Evolutionary conservation across 2,888 invertebrate genomes (phyloP).

Genomic region (Ophioninae sp.): DNA sequence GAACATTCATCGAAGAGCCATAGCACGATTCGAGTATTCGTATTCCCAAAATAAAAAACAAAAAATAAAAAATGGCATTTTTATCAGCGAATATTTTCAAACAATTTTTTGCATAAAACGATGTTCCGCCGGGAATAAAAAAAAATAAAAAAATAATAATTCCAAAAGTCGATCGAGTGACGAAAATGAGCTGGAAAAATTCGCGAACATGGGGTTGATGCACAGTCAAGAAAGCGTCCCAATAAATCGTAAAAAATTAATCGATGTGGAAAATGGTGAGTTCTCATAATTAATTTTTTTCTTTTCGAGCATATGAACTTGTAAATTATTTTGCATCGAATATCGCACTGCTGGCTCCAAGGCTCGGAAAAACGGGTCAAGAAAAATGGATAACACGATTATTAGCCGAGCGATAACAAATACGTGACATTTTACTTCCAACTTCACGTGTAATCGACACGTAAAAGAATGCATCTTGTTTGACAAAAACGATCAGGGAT

Average conservation of each 20-base stretch:
- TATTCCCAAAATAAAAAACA: background rate
- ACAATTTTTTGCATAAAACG: background rate
- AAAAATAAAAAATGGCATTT: background rate
- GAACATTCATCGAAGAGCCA: constrained; percentile 28
- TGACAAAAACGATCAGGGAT: background rate
- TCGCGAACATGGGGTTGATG: constrained; percentile 52
- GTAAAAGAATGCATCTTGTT: background rate
- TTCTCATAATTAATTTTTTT: background rate
- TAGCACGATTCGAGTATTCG: background rate
- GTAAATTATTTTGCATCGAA: background rate
- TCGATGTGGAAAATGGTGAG: constrained; percentile 52
- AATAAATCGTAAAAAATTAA: constrained; percentile 34
- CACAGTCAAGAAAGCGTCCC: constrained; percentile 2
- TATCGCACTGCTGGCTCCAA: background rate
- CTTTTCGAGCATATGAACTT: background rate
- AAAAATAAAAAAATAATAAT: constrained; percentile 6
- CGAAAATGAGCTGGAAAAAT: constrained; percentile 41
- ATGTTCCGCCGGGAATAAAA: background rate
- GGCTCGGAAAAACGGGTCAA: background rate
- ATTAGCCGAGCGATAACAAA: background rate
- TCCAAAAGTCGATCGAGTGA: background rate
- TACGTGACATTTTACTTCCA: background rate
- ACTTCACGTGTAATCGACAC: background rate
- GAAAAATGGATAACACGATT: background rate
- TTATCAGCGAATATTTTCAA: background rate